Evolutionary conservation across 2,113 vertebrate genomes (phyloP).

Genomic region (Eptatretus burgeri): DNA sequence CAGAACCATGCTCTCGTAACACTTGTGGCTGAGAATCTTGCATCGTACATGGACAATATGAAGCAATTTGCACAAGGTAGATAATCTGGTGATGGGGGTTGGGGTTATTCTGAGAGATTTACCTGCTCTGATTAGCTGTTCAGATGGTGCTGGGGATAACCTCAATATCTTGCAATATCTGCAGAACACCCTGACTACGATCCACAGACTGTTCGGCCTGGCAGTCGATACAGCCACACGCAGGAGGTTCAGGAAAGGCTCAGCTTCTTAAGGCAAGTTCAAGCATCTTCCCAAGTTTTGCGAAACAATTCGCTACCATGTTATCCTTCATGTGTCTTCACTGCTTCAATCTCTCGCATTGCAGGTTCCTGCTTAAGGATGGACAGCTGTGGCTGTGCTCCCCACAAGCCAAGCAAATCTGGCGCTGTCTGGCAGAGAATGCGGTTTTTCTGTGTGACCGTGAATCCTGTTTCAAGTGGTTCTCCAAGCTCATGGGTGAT

Average conservation of each 20-base stretch:
- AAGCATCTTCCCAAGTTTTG: neutral
- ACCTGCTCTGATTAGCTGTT: neutral
- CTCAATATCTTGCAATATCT: constrained; percentile 10
- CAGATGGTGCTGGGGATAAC: neutral
- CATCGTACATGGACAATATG: constrained; percentile 96
- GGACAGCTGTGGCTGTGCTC: constrained; percentile 95
- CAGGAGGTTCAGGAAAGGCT: constrained; percentile 94
- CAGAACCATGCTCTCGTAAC: constrained; percentile 95
- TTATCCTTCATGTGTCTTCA: too few relatives aligned
- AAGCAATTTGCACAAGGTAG: constrained; percentile 80
- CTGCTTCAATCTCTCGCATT: neutral
- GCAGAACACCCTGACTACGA: constrained; percentile 81
- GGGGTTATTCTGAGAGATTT: neutral
- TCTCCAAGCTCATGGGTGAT: constrained; percentile 97
- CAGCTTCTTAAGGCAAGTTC: constrained; percentile 60
- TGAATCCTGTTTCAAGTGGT: constrained; percentile 99
- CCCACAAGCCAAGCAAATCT: constrained; percentile 96
- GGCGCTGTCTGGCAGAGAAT: constrained; percentile 97
- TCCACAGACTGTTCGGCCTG: constrained; percentile 75
- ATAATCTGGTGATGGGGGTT: constrained; percentile 8
- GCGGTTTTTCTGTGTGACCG: constrained; percentile 95
- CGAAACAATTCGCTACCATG: too few relatives aligned
- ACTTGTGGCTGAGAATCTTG: constrained; percentile 86
- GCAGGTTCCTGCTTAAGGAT: constrained; percentile 84
- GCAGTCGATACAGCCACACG: constrained; percentile 89